A percentile compares a stretch with the other conserved stretches of the same genome.
Evolutionary conservation across 2,888 invertebrate species (phyloP).

Genomic region (Hypsopygia costalis): DNA sequence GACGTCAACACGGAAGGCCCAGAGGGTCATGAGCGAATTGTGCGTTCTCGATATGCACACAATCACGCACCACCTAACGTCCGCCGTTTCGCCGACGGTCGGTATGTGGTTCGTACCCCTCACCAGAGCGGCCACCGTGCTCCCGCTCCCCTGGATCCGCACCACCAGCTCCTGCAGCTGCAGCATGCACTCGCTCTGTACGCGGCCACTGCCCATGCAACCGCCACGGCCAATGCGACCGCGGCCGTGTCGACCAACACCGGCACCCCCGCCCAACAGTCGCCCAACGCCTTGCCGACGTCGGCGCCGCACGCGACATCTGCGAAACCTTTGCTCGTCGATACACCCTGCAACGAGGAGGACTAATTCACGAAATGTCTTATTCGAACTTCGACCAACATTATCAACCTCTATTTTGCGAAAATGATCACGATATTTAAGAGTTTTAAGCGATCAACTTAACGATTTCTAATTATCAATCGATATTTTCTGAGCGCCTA

Average conservation of each 20-base stretch:
- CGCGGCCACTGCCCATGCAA: conserved; percentile 69
- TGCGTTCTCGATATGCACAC: conserved; percentile 71
- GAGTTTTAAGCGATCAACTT: conserved; percentile 31
- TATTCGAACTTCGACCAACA: conserved; percentile 12
- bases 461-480: conserved; percentile 38
- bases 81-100: conserved; percentile 71
- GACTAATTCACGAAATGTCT: conserved; percentile 37
- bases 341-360: conserved; percentile 70
- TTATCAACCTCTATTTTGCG: background rate
- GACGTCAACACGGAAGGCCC: conserved; percentile 75
- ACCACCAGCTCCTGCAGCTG: conserved; percentile 71
- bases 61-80: conserved; percentile 75
- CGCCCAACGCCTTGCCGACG: conserved; percentile 46
- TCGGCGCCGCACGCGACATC: conserved; percentile 50
- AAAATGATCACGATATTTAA: conserved; percentile 33
- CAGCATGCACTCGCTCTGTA: conserved; percentile 73
- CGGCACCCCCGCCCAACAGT: conserved; percentile 44
- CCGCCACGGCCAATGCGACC: conserved; percentile 56
- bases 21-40: conserved; percentile 74
- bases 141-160: conserved; percentile 68
- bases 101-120: conserved; percentile 73
- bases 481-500: conserved; percentile 60
- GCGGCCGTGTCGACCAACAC: conserved; percentile 39
- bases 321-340: conserved; percentile 66
- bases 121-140: conserved; percentile 75